A percentile compares a stretch with the other conserved stretches of the same genome.
These are phyloP conservation scores for Tor tambroides DNA, from an alignment of 2,113 vertebrate genomes.

Conservation along the genomic window DNA sequence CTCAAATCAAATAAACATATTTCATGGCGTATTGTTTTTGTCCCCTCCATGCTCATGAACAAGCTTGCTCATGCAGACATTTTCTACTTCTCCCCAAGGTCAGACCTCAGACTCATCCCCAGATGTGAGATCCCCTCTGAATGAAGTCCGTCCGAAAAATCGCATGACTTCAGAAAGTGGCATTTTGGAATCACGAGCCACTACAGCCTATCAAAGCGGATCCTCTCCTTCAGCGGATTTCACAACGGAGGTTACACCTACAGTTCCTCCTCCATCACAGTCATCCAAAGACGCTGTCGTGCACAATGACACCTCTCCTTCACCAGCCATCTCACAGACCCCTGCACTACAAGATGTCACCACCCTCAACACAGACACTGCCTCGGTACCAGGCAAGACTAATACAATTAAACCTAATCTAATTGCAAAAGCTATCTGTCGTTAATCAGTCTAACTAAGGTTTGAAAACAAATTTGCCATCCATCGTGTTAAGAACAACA, in stretches of 20 bases:
- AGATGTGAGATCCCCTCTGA: not conserved
- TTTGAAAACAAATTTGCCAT: slow-evolving; percentile 12
- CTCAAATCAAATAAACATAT: slow-evolving; percentile 13
- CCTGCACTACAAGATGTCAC: slow-evolving; percentile 1
- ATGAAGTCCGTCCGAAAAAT: slow-evolving; percentile 22
- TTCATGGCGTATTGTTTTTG: not conserved
- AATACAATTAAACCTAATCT: not conserved
- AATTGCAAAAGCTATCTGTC: not conserved
- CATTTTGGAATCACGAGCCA: not conserved
- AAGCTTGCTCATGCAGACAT: not conserved
- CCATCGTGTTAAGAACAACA: not conserved
- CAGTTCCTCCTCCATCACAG: not conserved
- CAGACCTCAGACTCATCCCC: not conserved
- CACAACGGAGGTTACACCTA: not conserved
- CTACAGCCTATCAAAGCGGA: not conserved
- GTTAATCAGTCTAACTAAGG: slow-evolving; percentile 21
- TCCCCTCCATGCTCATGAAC: not conserved
- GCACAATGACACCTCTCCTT: not conserved
- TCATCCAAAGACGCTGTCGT: not conserved
- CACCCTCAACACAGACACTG: slow-evolving; percentile 14
- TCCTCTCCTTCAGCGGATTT: not conserved
- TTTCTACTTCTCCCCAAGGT: slow-evolving; percentile 29
- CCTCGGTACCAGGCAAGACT: slow-evolving; percentile 28
- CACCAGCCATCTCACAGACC: not conserved
- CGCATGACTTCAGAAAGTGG: slow-evolving; percentile 3